Evolutionary conservation across 2,888 invertebrate genomes (phyloP).

Genomic region (Eupithecia exiguata): DNA sequence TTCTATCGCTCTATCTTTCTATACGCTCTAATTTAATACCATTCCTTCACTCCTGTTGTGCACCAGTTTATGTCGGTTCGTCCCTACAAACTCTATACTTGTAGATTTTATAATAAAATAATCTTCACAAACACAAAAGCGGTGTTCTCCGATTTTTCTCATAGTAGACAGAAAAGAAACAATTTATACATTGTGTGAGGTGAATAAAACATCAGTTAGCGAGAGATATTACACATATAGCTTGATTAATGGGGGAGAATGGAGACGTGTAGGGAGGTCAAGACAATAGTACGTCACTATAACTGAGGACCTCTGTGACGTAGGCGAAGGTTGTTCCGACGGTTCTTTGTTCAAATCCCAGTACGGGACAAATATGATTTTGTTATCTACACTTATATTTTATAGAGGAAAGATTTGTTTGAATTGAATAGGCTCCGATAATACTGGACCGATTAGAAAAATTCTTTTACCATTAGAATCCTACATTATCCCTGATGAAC

Average conservation of each 20-base stretch:
- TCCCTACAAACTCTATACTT: neutral
- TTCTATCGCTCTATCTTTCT: too few species aligned
- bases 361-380: neutral
- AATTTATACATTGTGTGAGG: constrained; percentile 61
- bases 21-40: too few species aligned
- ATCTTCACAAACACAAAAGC: neutral
- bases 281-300: constrained; percentile 35
- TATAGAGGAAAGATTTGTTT: too few species aligned
- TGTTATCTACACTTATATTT: too few species aligned
- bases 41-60: neutral
- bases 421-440: too few species aligned
- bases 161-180: constrained; percentile 53
- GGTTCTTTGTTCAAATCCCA: neutral
- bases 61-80: neutral
- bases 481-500: too few species aligned
- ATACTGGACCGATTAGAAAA: too few species aligned
- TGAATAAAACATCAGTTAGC: constrained; percentile 67
- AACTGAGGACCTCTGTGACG: neutral
- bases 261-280: constrained; percentile 53
- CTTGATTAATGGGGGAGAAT: constrained; percentile 71
- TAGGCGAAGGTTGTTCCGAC: neutral
- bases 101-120: neutral
- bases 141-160: constrained; percentile 44
- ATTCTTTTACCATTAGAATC: too few species aligned
- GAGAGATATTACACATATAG: constrained; percentile 71